Evolutionary conservation across 1,140 invertebrate genomes (phyloP), one percentile per base, ranked within the genome.

Genomic region (Drosophila carrolli): DNA sequence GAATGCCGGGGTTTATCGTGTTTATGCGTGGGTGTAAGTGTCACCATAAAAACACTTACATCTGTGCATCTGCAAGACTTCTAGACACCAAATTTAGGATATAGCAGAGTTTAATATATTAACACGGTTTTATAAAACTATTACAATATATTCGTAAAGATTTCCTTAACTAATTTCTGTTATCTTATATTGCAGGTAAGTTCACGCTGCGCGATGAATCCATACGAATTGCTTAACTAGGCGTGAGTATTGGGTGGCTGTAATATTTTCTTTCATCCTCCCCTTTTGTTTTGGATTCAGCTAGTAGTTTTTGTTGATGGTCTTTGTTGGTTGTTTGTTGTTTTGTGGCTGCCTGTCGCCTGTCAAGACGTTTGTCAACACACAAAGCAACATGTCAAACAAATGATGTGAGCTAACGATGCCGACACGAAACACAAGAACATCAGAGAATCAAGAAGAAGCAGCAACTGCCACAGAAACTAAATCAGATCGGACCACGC

Each of bases 281-380:
- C 38, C 47, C 66, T 46, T 54, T 63, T 65, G 61, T 37, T 44
- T 41, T 2, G 59, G 37, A 44, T 37, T 58, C 41, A 32, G 11
- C 41, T 27, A 23, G 23, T 23, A 23, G 23, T 23, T 32, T 32
- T 32, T 32, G 29, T 32, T 32, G 7, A 32, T 4, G 29, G 0
- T 32, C 29, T 32, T 32, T 46, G n/a, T 38, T 65, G 62, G 37
- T 38, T 56, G 48, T 44, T 46, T 71, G 65, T 70, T 71, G 54
- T 43, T 68, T 47, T 75, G 63, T 62, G 68, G 40, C 75, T 75
- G 54, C 75, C 55, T 78, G 76, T 90, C 62, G 77, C 77, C 62
- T 89, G 84, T 89, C 84, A 89, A 67, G 74, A 78, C 84, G 70
- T 88, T 79, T 83, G 84, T 88, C 83, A 86, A 86, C 79, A 88